Conservation (phyloP, 1,140 invertebrate species). For the Dinothrombium tinctorium region DNA sequence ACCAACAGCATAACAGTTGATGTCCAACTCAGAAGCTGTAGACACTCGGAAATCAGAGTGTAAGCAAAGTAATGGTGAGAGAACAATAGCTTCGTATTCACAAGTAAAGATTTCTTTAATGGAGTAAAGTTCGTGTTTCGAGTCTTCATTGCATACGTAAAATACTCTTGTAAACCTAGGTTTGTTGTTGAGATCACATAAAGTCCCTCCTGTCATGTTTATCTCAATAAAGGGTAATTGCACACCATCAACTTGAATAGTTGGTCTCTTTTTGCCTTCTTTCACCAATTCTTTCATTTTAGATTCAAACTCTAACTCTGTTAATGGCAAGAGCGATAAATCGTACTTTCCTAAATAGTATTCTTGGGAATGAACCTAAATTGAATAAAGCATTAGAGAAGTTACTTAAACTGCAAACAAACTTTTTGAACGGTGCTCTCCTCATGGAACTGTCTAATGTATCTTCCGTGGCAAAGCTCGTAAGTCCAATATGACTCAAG, state of each 20-base stretch:
- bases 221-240: constrained; percentile 38
- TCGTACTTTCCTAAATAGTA: constrained; percentile 53
- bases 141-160: constrained; percentile 49
- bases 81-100: constrained; percentile 69
- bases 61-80: constrained; percentile 55
- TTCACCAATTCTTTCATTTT: background rate
- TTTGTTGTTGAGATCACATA: constrained; percentile 69
- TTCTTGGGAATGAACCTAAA: constrained; percentile 30
- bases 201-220: constrained; percentile 36
- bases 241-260: constrained; percentile 58
- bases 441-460: constrained; percentile 81
- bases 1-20: constrained; percentile 47
- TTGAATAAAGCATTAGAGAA: too few species aligned
- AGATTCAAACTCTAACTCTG: constrained; percentile 5
- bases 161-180: constrained; percentile 50
- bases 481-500: constrained; percentile 92
- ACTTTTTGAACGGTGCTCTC: constrained; percentile 33
- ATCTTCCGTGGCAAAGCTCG: constrained; percentile 76
- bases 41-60: constrained; percentile 60
- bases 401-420: too few species aligned
- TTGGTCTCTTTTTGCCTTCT: constrained; percentile 20
- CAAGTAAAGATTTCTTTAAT: constrained; percentile 80
- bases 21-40: constrained; percentile 31
- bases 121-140: constrained; percentile 58
- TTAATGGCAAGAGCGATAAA: constrained; percentile 21